Base-by-base conservation (phyloP, 2,888 invertebrate species). In the Anthophora plumipes region DNA sequence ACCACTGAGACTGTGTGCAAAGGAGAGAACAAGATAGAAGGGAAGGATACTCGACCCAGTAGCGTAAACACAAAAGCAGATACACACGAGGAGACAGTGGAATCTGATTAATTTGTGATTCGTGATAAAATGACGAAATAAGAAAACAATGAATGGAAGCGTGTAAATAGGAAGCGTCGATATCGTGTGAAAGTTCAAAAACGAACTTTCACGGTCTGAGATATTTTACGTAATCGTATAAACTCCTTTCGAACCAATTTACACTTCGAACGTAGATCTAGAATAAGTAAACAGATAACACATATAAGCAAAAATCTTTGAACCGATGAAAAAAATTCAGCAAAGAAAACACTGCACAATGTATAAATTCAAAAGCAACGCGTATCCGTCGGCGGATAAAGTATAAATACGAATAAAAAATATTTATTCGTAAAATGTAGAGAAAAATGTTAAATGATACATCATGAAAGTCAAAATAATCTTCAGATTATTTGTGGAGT, bases 11-110 rank as follows among this genome's bases (percentile, higher is more conserved):
- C 74, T 31, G 63, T 55, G 67, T 37, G 67, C 48, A 52, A 61
- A 69, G 41, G 64, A 52, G 80, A 80, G 46, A 64, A 52, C 60
- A 74, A 77, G 82, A 78, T 73, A 52, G 68, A 66, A 80, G 84
- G 80, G 82, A 79, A 80, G 80, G 77, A 70, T 78, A 82, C 67
- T 80, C 66, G 77, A 85, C 79, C 82, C 87, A 85, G 77, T 77
- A 84, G 83, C 81, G 86, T 81, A 83, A 81, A 77, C 67, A 77
- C 63, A 25, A 48, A 48, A 60, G 20, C 60, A 64, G 75, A 61
- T 64, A 55, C 54, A 63, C 43, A 71, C 31, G 39, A 55, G 68
- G 50, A 73, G 43, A 68, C 52, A 74, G 75, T 71, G 59, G 48
- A 66, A 67, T 60, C 71, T 61, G 70, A 71, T 79, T 63, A 75